phyloP scores from a whole-genome alignment of 2,888 invertebrate species.

The Hypsopygia costalis region DNA sequence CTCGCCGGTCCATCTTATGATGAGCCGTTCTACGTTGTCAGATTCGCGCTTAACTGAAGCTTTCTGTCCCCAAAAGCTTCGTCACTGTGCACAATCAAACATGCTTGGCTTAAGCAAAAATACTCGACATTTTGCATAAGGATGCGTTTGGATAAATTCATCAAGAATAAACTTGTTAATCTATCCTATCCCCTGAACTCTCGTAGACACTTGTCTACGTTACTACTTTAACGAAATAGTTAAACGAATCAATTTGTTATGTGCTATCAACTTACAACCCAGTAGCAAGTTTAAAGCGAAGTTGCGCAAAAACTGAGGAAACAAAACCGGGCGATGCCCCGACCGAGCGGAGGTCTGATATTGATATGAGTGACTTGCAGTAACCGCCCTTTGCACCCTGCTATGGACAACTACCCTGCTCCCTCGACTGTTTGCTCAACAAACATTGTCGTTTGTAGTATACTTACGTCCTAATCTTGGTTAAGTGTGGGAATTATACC shows the following conservation, averaged over 20 bases:
- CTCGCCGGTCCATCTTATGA: too few species aligned
- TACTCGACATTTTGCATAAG: too few species aligned
- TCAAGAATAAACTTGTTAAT: too few species aligned
- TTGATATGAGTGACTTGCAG: constrained; percentile 80
- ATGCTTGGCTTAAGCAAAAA: too few species aligned
- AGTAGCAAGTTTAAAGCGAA: constrained; percentile 23
- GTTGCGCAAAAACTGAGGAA: constrained; percentile 64
- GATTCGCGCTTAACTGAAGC: too few species aligned
- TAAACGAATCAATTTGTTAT: constrained; percentile 28
- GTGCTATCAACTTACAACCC: constrained; percentile 18
- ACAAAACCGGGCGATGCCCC: constrained; percentile 54
- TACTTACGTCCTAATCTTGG: constrained; percentile 59
- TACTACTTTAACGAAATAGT: too few species aligned
- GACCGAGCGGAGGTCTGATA: constrained; percentile 52
- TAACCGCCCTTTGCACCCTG: constrained; percentile 54
- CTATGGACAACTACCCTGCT: constrained; percentile 59
- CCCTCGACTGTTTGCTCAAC: constrained; percentile 46
- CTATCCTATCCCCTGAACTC: too few species aligned
- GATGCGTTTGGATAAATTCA: too few species aligned
- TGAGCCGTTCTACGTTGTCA: too few species aligned
- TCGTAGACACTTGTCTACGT: too few species aligned
- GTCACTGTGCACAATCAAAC: too few species aligned
- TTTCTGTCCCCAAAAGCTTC: too few species aligned
- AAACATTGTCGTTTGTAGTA: constrained; percentile 66
- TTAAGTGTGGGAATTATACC: constrained; percentile 47